Evolutionary conservation across 2,888 invertebrate genomes (phyloP).

Genomic region (Eupithecia subumbrata): DNA sequence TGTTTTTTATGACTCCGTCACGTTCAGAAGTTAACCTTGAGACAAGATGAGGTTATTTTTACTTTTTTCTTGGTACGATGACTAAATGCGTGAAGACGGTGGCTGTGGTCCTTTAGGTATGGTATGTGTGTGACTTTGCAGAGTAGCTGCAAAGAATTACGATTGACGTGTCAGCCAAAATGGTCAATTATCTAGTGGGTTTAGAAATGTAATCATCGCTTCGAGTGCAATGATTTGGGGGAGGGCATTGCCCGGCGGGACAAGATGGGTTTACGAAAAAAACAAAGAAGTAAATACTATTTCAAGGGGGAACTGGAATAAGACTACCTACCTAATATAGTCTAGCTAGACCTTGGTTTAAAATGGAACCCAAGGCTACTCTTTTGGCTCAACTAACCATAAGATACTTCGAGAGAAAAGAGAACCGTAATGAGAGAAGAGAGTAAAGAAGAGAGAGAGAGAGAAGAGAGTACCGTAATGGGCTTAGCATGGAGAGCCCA

Average conservation of each 20-base stretch:
- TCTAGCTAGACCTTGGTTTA: background rate
- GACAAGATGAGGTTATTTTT: conserved; percentile 81
- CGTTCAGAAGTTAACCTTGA: conserved; percentile 80
- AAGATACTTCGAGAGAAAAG: background rate
- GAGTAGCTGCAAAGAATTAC: conserved; percentile 26
- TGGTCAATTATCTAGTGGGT: background rate
- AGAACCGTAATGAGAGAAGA: background rate
- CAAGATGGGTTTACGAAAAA: background rate
- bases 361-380: background rate
- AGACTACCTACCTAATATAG: too few species aligned
- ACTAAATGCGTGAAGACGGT: conserved; percentile 77
- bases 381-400: background rate
- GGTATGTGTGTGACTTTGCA: conserved; percentile 34
- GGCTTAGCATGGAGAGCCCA: background rate
- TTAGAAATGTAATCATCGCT: background rate
- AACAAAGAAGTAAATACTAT: background rate
- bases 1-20: conserved; percentile 50
- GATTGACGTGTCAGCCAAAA: background rate
- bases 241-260: background rate
- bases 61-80: conserved; percentile 81
- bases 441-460: background rate
- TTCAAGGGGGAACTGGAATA: background rate
- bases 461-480: background rate
- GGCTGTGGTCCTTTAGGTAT: conserved; percentile 37
- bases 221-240: background rate